Base-by-base conservation (phyloP, 1,140 invertebrate genomes). In the Drosophila pectinifera region DNA sequence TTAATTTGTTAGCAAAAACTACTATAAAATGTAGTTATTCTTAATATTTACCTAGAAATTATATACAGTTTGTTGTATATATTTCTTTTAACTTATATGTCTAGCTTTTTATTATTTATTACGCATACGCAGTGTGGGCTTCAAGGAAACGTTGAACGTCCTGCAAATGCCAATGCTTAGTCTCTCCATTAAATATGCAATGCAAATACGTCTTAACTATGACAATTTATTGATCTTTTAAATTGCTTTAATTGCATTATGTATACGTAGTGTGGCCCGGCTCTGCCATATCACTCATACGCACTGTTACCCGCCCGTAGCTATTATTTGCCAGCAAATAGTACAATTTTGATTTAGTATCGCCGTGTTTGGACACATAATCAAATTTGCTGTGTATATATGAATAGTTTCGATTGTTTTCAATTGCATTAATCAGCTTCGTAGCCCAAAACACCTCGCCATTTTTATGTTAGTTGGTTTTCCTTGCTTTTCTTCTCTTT, bases 381-480 rank as follows among this genome's bases (percentile, higher is more conserved):
- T 48, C 24, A 20, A 48, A 26, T 48, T 28, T 16, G 13, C n/a
- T n/a, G 16, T 28, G 46, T 18, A 49, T 31, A 49, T 31, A 49
- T 31, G 14, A 28, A 34, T 51, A 20, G 18, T 16, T 10, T 16
- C 41, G 41, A 42, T 18, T 42, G 41, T 42, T 42, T 16, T 7
- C n/a, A 31, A 31, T 51, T 13, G 11, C 26, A 48, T 48, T 34
- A 22, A 31, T 45, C 26, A 42, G 14, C 6, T 45, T 34, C n/a
- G 36, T 18, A 26, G 43, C 26, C 58, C n/a, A 62, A 53, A 31
- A 62, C 46, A 62, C 58, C 58, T 62, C 24, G 24, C 18, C 14
- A 20, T 41, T 53, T 62, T 62, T 36, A 62, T 36, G 16, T 41
- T 10, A 14, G 24, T 26, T 62, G n/a, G n/a, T n/a, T n/a, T 24